Conservation (phyloP, 2,888 invertebrate species). For the Chloromyia formosa region DNA sequence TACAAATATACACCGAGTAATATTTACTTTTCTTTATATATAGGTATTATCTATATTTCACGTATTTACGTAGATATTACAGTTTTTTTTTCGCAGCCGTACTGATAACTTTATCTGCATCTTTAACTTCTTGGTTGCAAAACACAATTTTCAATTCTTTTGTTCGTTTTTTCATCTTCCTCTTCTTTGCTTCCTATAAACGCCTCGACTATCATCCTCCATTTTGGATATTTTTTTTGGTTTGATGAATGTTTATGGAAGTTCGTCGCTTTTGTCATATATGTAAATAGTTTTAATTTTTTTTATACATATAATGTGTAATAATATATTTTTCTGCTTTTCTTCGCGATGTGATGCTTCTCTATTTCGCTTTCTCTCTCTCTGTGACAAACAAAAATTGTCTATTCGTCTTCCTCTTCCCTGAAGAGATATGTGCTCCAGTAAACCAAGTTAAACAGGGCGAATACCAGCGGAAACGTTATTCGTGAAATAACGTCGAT, state of each 20-base stretch:
- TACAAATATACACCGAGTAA: conserved; percentile 37
- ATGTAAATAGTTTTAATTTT: background rate
- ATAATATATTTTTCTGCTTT: background rate
- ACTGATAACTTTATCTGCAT: too few species aligned
- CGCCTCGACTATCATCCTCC: too few species aligned
- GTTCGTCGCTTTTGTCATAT: background rate
- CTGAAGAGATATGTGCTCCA: conserved; percentile 72
- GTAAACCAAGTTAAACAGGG: conserved; percentile 93
- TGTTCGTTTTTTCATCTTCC: too few species aligned
- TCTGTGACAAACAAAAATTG: conserved; percentile 48
- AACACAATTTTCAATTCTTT: too few species aligned
- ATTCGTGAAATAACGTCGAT: conserved; percentile 97
- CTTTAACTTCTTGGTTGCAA: too few species aligned
- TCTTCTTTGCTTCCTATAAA: too few species aligned
- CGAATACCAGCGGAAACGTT: conserved; percentile 94
- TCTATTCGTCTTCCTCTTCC: conserved; percentile 66
- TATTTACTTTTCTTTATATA: conserved; percentile 13
- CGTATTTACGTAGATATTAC: conserved; percentile 3
- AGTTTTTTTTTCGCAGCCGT: background rate
- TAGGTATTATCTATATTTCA: background rate
- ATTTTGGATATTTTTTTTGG: too few species aligned
- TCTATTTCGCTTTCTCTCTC: background rate
- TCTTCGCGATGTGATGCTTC: background rate
- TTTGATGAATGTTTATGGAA: too few species aligned
- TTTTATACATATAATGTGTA: background rate